These are phyloP conservation scores for Apteryx mantelli DNA, from an alignment of 2,113 vertebrate genomes.

Conservation along the genomic window DNA sequence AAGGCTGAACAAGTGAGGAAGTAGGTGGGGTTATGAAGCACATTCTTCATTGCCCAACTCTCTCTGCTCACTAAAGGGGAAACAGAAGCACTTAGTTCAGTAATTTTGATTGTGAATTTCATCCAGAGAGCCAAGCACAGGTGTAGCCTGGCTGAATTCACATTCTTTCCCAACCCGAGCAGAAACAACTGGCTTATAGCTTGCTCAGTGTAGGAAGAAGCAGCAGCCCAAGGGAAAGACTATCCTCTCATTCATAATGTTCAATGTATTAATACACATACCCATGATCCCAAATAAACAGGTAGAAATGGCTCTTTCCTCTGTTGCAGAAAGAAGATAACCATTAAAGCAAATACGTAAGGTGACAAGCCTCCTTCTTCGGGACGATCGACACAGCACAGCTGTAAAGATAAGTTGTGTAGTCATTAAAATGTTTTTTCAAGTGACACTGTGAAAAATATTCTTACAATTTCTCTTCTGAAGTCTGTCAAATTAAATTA, in stretches of 20 bases:
- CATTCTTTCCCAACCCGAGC: background rate
- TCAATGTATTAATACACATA: constrained; percentile 52
- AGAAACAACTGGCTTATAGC: background rate
- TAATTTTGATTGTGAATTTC: background rate
- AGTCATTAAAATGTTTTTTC: background rate
- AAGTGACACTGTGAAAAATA: background rate
- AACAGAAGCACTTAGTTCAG: background rate
- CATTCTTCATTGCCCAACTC: background rate
- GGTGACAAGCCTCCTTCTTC: constrained; percentile 92
- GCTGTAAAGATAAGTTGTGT: constrained; percentile 70
- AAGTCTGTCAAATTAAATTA: background rate
- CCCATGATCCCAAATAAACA: constrained; percentile 89
- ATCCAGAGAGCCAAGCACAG: background rate
- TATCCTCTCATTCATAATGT: background rate
- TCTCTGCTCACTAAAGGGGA: background rate
- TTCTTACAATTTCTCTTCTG: background rate
- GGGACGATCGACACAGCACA: constrained; percentile 87
- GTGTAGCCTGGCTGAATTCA: background rate
- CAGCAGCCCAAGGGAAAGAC: background rate
- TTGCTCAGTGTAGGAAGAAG: background rate
- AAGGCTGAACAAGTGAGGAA: background rate
- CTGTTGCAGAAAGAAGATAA: constrained; percentile 93
- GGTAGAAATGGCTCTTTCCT: constrained; percentile 88
- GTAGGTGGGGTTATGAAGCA: background rate
- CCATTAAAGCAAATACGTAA: constrained; percentile 89